phyloP scores from a whole-genome alignment of 2,888 invertebrate species.

The Polyommatus icarus region DNA sequence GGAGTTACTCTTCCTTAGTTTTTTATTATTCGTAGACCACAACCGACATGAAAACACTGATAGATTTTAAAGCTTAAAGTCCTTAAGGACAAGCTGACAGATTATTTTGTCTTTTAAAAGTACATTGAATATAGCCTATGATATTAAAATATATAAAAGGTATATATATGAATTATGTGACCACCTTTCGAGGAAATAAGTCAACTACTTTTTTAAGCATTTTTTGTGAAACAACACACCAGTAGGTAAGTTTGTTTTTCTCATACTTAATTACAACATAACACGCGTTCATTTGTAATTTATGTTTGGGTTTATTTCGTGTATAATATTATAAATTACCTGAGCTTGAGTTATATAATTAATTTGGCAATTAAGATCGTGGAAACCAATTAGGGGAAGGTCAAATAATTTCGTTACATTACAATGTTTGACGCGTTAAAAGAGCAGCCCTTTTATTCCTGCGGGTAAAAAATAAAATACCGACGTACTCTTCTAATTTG shows the following conservation, averaged over 20 bases:
- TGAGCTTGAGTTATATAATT: neutral
- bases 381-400: neutral
- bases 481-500: neutral
- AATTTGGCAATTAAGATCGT: slow-evolving; percentile 11
- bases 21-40: too few relatives aligned
- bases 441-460: neutral
- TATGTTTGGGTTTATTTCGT: neutral
- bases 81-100: too few relatives aligned
- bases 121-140: too few relatives aligned
- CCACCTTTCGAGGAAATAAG: too few relatives aligned
- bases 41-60: too few relatives aligned
- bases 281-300: neutral
- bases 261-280: neutral
- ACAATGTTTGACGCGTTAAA: neutral
- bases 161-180: too few relatives aligned
- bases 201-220: neutral
- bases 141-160: too few relatives aligned
- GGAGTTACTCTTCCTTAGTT: too few relatives aligned
- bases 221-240: neutral
- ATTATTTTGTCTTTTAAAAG: too few relatives aligned
- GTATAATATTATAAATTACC: neutral
- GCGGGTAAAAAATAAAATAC: neutral
- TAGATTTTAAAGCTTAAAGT: too few relatives aligned
- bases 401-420: neutral
- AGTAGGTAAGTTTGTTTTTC: neutral